Conservation (phyloP, 2,113 vertebrate species). For the Dromiciops gliroides region DNA sequence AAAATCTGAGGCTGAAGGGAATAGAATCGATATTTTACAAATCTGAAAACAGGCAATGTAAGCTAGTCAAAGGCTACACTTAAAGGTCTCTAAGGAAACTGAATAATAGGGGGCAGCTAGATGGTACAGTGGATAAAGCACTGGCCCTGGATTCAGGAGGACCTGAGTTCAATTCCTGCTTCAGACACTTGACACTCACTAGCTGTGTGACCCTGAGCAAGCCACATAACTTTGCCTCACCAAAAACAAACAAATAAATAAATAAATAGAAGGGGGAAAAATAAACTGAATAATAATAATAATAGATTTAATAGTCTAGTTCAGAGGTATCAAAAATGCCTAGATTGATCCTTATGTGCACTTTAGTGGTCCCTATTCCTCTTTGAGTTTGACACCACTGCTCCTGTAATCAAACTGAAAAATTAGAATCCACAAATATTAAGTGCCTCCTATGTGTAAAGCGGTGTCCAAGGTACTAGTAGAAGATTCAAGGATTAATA, state of each 20-base stretch:
- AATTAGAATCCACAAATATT: background rate
- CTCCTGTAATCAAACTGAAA: background rate
- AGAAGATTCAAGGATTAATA: background rate
- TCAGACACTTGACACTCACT: too few species aligned
- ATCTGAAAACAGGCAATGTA: background rate
- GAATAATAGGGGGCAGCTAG: too few species aligned
- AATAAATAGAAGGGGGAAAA: too few species aligned
- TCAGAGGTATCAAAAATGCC: background rate
- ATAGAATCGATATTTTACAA: background rate
- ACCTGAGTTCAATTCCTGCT: too few species aligned
- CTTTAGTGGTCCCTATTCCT: background rate
- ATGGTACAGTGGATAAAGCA: too few species aligned
- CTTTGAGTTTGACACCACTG: background rate
- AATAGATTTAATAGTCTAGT: background rate
- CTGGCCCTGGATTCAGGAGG: too few species aligned
- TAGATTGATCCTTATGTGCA: background rate
- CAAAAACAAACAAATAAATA: too few species aligned
- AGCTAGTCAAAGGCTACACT: background rate
- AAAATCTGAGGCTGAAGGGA: background rate
- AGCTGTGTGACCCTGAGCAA: too few species aligned
- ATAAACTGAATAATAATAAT: too few species aligned
- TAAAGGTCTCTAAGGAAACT: background rate
- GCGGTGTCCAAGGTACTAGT: background rate
- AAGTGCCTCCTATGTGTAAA: background rate
- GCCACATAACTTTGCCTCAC: too few species aligned